phyloP scores from a whole-genome alignment of 1,140 invertebrate species.

The Pseudomyrmex dendroicus region DNA sequence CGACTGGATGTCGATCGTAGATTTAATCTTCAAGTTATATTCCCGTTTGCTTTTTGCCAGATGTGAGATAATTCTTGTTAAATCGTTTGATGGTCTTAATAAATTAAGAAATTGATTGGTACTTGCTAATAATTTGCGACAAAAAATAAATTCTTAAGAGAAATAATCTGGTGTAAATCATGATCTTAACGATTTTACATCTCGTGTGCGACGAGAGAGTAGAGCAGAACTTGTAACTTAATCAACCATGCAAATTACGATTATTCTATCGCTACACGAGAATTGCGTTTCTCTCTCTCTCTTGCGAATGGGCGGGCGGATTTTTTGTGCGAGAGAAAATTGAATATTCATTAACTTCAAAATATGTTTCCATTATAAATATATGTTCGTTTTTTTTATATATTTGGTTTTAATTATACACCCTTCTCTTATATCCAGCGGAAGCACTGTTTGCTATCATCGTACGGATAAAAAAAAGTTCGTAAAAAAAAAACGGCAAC shows the following conservation, averaged over 20 bases:
- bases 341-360: no score
- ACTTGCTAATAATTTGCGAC: conserved; percentile 1
- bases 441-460: neutral
- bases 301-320: no score
- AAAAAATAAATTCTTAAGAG: conserved; percentile 7
- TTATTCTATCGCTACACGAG: neutral
- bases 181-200: neutral
- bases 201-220: neutral
- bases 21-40: conserved; percentile 33
- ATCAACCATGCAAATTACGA: conserved; percentile 21
- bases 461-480: neutral
- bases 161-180: neutral
- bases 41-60: neutral
- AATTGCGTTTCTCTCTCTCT: neutral
- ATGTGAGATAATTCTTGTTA: conserved; percentile 27
- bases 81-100: neutral
- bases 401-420: no score
- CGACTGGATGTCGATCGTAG: conserved; percentile 24
- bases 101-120: conserved; percentile 22
- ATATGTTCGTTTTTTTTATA: no score
- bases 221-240: neutral
- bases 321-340: no score
- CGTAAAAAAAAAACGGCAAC: conserved; percentile 1
- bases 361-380: no score
- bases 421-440: neutral